phyloP scores from a whole-genome alignment of 2,888 invertebrate genomes.

The Scaptomyza reducta region DNA sequence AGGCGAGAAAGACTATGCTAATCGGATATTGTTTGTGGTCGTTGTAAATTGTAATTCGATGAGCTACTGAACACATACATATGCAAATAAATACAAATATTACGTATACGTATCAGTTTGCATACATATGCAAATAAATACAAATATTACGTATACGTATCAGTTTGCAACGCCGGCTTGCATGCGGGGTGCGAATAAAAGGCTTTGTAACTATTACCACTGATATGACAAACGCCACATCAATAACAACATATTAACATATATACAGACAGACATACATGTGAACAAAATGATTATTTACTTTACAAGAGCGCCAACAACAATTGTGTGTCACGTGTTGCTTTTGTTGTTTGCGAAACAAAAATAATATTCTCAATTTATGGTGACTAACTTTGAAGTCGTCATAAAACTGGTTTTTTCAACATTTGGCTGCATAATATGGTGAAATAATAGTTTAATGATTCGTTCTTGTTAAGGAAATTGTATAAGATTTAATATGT shows the following conservation, averaged over 20 bases:
- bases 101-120: slow-evolving; percentile 41
- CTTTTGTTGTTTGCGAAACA: slow-evolving; percentile 30
- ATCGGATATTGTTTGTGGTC: slow-evolving; percentile 18
- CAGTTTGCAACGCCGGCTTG: slow-evolving; percentile 35
- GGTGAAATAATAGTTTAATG: background rate
- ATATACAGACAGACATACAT: background rate
- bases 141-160: slow-evolving; percentile 41
- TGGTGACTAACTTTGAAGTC: slow-evolving; percentile 12
- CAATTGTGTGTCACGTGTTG: slow-evolving; percentile 58
- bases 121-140: slow-evolving; percentile 4
- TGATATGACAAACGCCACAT: slow-evolving; percentile 37
- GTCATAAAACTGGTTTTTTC: background rate
- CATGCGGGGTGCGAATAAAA: slow-evolving; percentile 13
- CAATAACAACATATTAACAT: background rate
- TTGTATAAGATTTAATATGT: background rate
- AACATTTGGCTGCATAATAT: background rate
- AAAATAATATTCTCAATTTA: slow-evolving; percentile 9
- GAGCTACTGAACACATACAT: background rate
- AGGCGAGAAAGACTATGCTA: background rate
- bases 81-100: slow-evolving; percentile 9
- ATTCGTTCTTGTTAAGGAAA: background rate
- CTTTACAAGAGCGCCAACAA: slow-evolving; percentile 29
- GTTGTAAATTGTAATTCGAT: slow-evolving; percentile 16
- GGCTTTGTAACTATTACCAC: slow-evolving; percentile 50
- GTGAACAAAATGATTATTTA: slow-evolving; percentile 6